Percentiles rank a stretch among this genome's conserved stretches.
Conservation (phyloP, 2,888 invertebrate genomes). For the Phasia obesa region DNA sequence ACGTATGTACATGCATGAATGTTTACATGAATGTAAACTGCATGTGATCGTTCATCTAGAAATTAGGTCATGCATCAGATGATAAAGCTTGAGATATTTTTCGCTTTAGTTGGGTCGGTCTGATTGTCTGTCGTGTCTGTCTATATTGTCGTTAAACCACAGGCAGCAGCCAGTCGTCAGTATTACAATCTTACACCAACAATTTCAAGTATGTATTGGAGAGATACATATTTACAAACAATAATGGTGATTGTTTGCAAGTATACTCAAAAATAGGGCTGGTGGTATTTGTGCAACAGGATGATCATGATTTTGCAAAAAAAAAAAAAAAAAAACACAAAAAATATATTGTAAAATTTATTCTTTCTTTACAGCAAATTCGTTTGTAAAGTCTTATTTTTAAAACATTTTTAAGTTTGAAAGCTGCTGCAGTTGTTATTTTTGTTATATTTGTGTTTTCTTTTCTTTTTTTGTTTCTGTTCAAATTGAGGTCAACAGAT, state of each 20-base stretch:
- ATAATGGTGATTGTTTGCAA: conserved; percentile 48
- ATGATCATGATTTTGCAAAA: conserved; percentile 54
- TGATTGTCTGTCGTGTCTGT: conserved; percentile 32
- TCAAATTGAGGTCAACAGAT: conserved; percentile 72
- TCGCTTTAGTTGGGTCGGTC: conserved; percentile 16
- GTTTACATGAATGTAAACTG: conserved; percentile 47
- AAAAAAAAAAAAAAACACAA: conserved; percentile 18
- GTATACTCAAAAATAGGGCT: conserved; percentile 28
- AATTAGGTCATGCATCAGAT: conserved; percentile 80
- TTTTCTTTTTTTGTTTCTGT: conserved; percentile 72
- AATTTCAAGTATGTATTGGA: conserved; percentile 23
- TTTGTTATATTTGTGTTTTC: conserved; percentile 51
- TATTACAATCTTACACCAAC: conserved; percentile 44
- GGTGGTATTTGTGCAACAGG: conserved; percentile 50
- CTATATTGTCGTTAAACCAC: conserved; percentile 49
- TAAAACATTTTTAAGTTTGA: conserved; percentile 16
- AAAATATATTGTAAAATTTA: conserved; percentile 1
- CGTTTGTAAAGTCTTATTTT: neutral
- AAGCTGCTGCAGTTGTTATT: conserved; percentile 51
- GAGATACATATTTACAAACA: conserved; percentile 38
- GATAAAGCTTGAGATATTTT: conserved; percentile 67
- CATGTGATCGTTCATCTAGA: conserved; percentile 74
- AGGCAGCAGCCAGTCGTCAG: conserved; percentile 3
- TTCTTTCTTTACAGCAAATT: conserved; percentile 46
- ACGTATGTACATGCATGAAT: conserved; percentile 44